Percentiles rank a stretch among this genome's conserved stretches.
Conservation (phyloP, 1,140 invertebrate species). For the Radopholus similis region DNA sequence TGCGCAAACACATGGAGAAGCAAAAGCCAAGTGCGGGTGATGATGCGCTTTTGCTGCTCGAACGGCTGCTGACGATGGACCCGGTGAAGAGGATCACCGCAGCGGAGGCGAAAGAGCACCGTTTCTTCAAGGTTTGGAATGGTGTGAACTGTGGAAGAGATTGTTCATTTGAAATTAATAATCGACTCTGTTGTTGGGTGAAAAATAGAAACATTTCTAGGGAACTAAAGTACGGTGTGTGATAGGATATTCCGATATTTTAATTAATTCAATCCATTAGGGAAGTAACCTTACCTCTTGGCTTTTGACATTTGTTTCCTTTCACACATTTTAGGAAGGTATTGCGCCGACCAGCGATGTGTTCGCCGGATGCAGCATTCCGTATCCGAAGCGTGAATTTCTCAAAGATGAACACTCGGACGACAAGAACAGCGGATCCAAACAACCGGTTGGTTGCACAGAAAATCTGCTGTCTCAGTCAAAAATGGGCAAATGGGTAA, state of each 20-base stretch:
- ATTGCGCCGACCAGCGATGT: constrained; percentile 83
- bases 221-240: no score
- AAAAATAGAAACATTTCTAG: no score
- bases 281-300: no score
- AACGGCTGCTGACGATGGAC: constrained; percentile 93
- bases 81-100: constrained; percentile 95
- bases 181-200: no score
- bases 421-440: constrained; percentile 65
- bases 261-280: no score
- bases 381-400: constrained; percentile 96
- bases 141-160: background rate
- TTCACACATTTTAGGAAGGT: no score
- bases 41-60: constrained; percentile 77
- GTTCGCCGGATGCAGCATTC: constrained; percentile 88
- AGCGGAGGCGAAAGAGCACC: constrained; percentile 94
- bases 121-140: constrained; percentile 55
- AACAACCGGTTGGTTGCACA: constrained; percentile 17
- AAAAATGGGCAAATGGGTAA: no score
- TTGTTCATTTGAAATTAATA: constrained; percentile 20
- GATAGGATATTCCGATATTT: no score
- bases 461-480: no score
- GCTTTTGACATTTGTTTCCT: no score
- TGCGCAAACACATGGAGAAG: constrained; percentile 97
- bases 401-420: constrained; percentile 94
- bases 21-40: constrained; percentile 92